A percentile compares a stretch with the other conserved stretches of the same genome.
phyloP scores from a whole-genome alignment of 2,113 vertebrate genomes.

The Thryonomys swinderianus region DNA sequence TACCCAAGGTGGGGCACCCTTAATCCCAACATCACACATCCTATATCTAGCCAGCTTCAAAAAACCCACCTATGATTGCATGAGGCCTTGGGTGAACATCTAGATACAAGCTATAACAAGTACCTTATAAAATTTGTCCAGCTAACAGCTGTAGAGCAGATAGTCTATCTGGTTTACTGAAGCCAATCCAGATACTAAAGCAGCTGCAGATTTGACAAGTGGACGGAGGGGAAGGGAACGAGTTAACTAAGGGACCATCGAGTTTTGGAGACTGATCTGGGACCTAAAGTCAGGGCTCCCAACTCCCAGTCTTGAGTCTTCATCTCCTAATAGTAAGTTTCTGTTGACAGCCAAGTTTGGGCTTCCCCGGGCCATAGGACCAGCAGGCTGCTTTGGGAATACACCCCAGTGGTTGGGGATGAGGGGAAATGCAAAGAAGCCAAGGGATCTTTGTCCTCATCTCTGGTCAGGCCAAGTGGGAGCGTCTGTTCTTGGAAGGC shows the following conservation, averaged over 20 bases:
- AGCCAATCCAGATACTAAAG: background rate
- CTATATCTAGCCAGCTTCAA: background rate
- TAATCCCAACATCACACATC: background rate
- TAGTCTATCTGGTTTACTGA: background rate
- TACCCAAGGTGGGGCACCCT: background rate
- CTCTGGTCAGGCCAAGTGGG: conserved; percentile 89
- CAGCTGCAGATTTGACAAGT: background rate
- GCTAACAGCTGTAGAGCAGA: too few species aligned
- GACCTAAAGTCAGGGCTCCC: background rate
- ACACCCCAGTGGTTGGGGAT: background rate
- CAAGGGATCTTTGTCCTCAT: background rate
- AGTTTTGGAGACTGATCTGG: background rate
- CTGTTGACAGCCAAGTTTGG: background rate
- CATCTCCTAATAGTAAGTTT: background rate
- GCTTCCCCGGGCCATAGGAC: background rate
- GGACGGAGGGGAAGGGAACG: too few species aligned
- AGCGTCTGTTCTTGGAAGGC: conserved; percentile 69
- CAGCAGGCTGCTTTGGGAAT: background rate
- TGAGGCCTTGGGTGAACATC: background rate
- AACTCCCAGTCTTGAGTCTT: background rate
- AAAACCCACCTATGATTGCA: background rate
- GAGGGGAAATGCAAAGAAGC: background rate
- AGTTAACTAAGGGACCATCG: background rate
- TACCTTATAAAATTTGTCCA: background rate
- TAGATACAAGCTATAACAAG: background rate